Conservation (phyloP, 37 sponge, comb jelly and placozoan species). For the Theonella swinhoei region DNA sequence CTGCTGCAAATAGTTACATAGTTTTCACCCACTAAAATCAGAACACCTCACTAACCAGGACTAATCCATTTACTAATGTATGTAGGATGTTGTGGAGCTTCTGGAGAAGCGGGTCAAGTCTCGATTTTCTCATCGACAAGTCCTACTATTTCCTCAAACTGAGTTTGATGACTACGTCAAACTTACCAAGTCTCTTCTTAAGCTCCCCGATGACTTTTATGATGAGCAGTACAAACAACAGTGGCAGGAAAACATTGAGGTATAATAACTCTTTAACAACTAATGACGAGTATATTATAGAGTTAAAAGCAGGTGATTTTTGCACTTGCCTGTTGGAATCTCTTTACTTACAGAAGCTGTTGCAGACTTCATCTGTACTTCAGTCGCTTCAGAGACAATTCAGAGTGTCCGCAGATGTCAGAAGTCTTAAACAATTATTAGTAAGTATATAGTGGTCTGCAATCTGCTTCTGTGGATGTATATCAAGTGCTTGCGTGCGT, state of each 20-base stretch:
- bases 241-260: conserved; percentile 57
- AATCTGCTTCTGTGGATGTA: no score
- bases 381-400: neutral
- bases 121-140: conserved; percentile 87
- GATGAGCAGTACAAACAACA: neutral
- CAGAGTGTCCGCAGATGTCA: conserved; percentile 3
- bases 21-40: no score
- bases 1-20: no score
- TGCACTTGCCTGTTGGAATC: no score
- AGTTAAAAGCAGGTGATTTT: no score
- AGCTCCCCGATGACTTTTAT: conserved; percentile 33
- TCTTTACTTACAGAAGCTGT: neutral
- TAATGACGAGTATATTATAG: neutral
- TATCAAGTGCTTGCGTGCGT: no score
- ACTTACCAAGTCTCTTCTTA: conserved; percentile 48
- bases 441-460: neutral
- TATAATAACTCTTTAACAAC: neutral
- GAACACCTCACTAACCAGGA: no score
- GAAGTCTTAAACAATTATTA: conserved; percentile 5
- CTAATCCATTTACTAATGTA: no score
- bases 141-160: conserved; percentile 60
- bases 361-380: conserved; percentile 19
- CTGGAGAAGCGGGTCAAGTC: conserved; percentile 96
- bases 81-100: conserved; percentile 90
- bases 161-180: conserved; percentile 69